Evolutionary conservation across 2,797 vertebrate species (phyloP), one percentile per base, ranked within the genome.

Genomic region (Iguana delicatissima): DNA sequence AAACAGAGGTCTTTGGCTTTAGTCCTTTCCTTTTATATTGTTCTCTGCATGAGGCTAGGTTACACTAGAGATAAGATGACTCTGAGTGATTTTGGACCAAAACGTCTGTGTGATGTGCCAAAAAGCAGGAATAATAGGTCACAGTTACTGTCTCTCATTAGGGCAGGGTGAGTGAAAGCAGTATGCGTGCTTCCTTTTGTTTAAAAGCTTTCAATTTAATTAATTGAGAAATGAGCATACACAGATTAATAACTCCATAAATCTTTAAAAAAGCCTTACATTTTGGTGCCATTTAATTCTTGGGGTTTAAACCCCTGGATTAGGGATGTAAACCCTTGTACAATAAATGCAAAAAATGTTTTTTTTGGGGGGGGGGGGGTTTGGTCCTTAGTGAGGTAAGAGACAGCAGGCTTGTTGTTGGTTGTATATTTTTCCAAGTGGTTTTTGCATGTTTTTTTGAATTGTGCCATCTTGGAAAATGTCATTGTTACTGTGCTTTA

Each of bases 151-250:
- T 76, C 38, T 79, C 26, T 84, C 85, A 69, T 46, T 87, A 87
- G 3, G 12, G 35, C 24, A 42, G 2, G 80, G 42, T 57, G 72
- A 83, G 57, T 20, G 10, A 83, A 94, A 92, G 91, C 90, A n/a
- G n/a, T n/a, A n/a, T n/a, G n/a, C n/a, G n/a, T n/a, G n/a, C n/a
- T n/a, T n/a, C n/a, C n/a, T n/a, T n/a, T n/a, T n/a, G n/a, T n/a
- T n/a, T n/a, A n/a, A n/a, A 94, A 92, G 91, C 90, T 82, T 91
- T 85, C 57, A 92, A 96, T 95, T 74, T 62, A 80, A 90, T 81
- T 64, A 80, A 91, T 79, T 83, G 50, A 6, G 13, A 46, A 92
- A 84, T 42, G 79, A 6, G 8, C 0, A 73, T 90, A 86, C 89
- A 93, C 52, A 83, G 86, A 29, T 91, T 72, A 91, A 50, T 82